A percentile compares a stretch with the other conserved stretches of the same genome.
Evolutionary conservation across 2,888 invertebrate species (phyloP).

Genomic region (Plutella xylostella): DNA sequence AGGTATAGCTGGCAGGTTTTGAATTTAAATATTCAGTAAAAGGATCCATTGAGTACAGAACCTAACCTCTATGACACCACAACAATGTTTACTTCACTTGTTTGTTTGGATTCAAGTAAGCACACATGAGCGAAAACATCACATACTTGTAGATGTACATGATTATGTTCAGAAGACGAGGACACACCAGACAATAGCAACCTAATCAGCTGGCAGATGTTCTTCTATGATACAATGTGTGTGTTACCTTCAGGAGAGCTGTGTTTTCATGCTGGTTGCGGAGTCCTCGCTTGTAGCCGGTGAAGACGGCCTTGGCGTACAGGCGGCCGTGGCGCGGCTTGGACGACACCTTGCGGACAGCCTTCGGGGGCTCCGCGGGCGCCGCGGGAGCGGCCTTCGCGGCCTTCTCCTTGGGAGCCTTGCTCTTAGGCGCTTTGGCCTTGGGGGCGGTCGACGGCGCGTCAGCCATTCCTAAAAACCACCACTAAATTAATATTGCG

Average conservation of each 20-base stretch:
- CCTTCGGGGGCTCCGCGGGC: slow-evolving; percentile 63
- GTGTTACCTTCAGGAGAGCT: slow-evolving; percentile 84
- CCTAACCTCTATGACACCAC: too few relatives aligned
- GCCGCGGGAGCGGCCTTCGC: slow-evolving; percentile 67
- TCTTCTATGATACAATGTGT: too few relatives aligned
- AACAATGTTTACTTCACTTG: too few relatives aligned
- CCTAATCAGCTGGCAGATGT: too few relatives aligned
- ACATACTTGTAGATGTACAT: too few relatives aligned
- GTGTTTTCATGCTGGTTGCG: slow-evolving; percentile 99
- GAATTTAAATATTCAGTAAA: too few relatives aligned
- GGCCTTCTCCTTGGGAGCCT: slow-evolving; percentile 69
- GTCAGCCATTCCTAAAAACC: slow-evolving; percentile 74
- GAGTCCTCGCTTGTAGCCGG: slow-evolving; percentile 94
- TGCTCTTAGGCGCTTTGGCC: slow-evolving; percentile 67
- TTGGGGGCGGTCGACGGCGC: slow-evolving; percentile 65
- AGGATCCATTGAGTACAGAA: too few relatives aligned
- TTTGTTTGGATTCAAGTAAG: too few relatives aligned
- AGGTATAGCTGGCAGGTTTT: too few relatives aligned
- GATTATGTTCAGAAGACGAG: too few relatives aligned
- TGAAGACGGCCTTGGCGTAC: slow-evolving; percentile 98
- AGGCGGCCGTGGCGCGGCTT: slow-evolving; percentile 82
- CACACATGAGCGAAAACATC: too few relatives aligned
- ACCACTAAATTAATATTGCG: slow-evolving; percentile 22
- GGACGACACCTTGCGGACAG: slow-evolving; percentile 58
- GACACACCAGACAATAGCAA: too few relatives aligned